Evolutionary conservation across 2,797 vertebrate species (phyloP), one percentile per base, ranked within the genome.

Genomic region (Anabacerthia variegaticeps): DNA sequence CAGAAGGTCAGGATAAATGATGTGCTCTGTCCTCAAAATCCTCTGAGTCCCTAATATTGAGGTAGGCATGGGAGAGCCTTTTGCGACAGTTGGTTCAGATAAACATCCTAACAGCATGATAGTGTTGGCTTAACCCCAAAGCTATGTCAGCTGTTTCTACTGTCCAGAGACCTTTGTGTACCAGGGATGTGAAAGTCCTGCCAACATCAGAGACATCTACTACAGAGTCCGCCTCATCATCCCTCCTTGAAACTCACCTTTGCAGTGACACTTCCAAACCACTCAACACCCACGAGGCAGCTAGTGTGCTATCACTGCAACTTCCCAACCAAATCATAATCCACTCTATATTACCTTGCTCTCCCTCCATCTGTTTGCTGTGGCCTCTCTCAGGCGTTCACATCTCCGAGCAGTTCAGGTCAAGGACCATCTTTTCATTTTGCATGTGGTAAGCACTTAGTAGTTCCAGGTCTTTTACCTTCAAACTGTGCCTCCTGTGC

Each of bases 161-260:
- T 92, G 89, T 89, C 89, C 94, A 91, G 93, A 96, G 92, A 92
- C 93, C 84, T 91, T 92, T 87, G 63, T 87, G 78, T 96, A 96
- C 68, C 41, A 74, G 77, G 74, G 61, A 94, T 85, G 56, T 65
- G 91, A 89, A 93, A 96, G 79, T 81, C 80, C 85, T 95, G 95
- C 93, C 95, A 96, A 81, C 80, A 97, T 92, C 83, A 88, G 81
- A 95, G 74, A 26, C 52, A 0, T 71, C 75, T 51, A 92, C 83
- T 77, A 85, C n/a, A 72, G 74, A 89, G 62, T 15, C 37, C 0
- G 9, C 68, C 54, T 91, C 7, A 0, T 78, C 54, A 89, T 85
- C 68, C 91, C 91, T 95, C 93, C 96, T 97, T 95, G 91, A 96
- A 95, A 89, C 65, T 95, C 95, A 96, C 94, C 93, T 97, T 92